phyloP scores from a whole-genome alignment of 2,113 vertebrate species.

The Nettapus auritus region DNA sequence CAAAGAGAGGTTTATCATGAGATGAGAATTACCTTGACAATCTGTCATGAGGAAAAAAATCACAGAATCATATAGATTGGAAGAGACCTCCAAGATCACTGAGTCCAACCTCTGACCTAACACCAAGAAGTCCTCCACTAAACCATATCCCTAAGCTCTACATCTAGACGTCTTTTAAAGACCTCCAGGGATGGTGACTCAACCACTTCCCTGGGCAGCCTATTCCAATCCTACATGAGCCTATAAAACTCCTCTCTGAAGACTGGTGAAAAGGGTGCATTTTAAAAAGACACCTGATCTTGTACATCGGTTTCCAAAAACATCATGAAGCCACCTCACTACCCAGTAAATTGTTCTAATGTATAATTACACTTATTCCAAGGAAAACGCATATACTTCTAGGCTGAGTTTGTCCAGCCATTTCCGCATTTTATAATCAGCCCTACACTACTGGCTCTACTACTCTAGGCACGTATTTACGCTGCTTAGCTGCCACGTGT shows the following conservation, averaged over 20 bases:
- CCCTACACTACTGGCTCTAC: neutral
- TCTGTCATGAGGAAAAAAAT: neutral
- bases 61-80: no score
- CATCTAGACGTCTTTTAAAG: no score
- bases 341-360: neutral
- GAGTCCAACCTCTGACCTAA: no score
- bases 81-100: no score
- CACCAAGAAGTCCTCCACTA: no score
- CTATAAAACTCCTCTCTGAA: neutral
- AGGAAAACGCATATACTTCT: neutral
- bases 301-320: neutral
- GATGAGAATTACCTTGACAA: neutral
- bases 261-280: neutral
- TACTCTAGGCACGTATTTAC: neutral
- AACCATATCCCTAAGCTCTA: no score
- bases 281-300: neutral
- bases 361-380: neutral
- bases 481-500: neutral
- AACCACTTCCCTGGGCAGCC: no score
- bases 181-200: no score
- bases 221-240: no score
- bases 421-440: neutral
- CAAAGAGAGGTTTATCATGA: neutral
- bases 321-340: neutral
- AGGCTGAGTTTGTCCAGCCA: neutral